Evolutionary conservation across 64 coral and sea anemone species (phyloP), one percentile per base, ranked within the genome.

Genomic region (Stichodactyla helianthus): DNA sequence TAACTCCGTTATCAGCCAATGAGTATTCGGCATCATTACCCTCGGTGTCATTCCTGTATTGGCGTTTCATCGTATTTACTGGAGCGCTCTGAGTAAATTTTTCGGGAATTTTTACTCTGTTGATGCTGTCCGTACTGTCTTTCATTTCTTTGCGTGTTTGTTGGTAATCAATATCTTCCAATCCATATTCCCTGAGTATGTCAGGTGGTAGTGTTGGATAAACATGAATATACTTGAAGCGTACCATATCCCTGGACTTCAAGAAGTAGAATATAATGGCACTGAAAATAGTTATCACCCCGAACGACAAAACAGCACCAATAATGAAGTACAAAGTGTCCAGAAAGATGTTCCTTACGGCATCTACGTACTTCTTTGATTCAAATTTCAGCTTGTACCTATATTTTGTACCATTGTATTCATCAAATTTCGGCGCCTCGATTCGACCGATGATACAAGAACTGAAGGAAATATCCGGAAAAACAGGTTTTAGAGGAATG

Each of bases 201-300:
- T 92, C 84, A 15, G 87, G 55, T 18, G 90, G 90, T 10, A 95
- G 84, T 28, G 84, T 54, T 14, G 82, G 91, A 87, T 95, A 95
- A 52, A 95, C 87, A 53, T 95, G 93, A 2, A 95, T 56, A 15
- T 63, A 56, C 28, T 83, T 95, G 4, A 95, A 52, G 10, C 93
- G 82, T 3, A 95, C 87, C 93, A 95, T 92, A 16, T 89, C 93
- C 82, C 82, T 89, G 28, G 93, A 92, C 55, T 95, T 95, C 16
- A 95, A 27, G 55, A 92, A 92, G 22, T 63, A 53, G 59, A 92
- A 95, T 11, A 83, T 77, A 23, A 63, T 89, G 18, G 77, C 61
- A 58, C 27, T 54, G 53, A 92, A 27, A 25, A 84, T 44, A 2
- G 86, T 10, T 9, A 89, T 87, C 5, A 92, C 53, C 7, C 89